A percentile compares a stretch with the other conserved stretches of the same genome.
Evolutionary conservation across 2,113 vertebrate species (phyloP).

Genomic region (Microcebus jonahi): DNA sequence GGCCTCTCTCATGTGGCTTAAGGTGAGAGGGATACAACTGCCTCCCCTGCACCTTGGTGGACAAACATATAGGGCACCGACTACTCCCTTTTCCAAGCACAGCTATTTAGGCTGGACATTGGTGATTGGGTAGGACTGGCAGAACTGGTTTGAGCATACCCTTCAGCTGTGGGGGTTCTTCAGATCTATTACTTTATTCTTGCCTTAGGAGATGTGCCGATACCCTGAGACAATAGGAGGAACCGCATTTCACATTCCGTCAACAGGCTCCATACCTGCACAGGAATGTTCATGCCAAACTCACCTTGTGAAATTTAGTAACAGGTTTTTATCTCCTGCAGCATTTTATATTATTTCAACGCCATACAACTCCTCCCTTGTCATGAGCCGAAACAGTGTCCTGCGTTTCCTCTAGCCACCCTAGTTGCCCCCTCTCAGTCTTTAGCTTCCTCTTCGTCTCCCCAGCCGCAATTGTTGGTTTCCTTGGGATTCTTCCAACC

Average conservation of each 20-base stretch:
- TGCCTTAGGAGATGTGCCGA: background rate
- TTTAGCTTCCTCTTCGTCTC: background rate
- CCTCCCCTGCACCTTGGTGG: background rate
- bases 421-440: background rate
- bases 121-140: background rate
- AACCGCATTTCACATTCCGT: background rate
- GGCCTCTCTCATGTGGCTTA: background rate
- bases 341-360: background rate
- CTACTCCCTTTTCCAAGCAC: background rate
- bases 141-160: background rate
- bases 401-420: background rate
- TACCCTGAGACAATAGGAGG: background rate
- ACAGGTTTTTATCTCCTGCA: background rate
- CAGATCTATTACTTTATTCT: background rate
- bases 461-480: background rate
- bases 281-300: background rate
- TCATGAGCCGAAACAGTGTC: background rate
- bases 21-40: background rate
- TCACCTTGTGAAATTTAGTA: background rate
- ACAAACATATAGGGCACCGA: background rate
- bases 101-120: background rate
- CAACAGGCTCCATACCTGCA: background rate
- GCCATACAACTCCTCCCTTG: background rate
- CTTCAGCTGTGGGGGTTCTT: background rate
- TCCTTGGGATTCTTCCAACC: background rate